A percentile compares a stretch with the other conserved stretches of the same genome.
Conservation (phyloP, 2,888 invertebrate species). For the Aleiodes testaceus region DNA sequence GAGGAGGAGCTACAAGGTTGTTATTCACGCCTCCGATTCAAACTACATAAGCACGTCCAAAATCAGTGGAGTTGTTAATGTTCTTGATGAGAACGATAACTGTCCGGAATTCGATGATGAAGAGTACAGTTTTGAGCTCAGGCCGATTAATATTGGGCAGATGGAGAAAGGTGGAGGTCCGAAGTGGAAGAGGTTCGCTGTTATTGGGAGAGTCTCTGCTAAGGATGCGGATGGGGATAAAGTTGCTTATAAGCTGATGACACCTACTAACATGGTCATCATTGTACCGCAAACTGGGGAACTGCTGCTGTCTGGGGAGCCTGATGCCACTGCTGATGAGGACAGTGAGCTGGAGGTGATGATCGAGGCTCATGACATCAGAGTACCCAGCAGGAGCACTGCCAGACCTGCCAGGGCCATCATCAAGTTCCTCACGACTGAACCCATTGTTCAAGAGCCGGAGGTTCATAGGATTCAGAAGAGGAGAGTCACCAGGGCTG, state of each 20-base stretch:
- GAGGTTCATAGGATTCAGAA: constrained; percentile 72
- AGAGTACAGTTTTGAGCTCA: constrained; percentile 84
- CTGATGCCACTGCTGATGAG: constrained; percentile 76
- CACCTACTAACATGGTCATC: constrained; percentile 87
- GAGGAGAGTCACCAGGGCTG: constrained; percentile 82
- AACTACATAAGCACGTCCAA: constrained; percentile 87
- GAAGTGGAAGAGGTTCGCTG: constrained; percentile 85
- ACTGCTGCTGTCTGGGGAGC: constrained; percentile 87
- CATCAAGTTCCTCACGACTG: constrained; percentile 78
- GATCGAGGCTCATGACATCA: constrained; percentile 88
- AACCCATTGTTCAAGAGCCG: constrained; percentile 72
- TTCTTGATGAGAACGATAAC: constrained; percentile 94
- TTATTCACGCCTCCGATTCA: constrained; percentile 86
- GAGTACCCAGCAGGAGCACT: constrained; percentile 83
- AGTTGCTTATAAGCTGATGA: constrained; percentile 88
- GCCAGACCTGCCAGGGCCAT: constrained; percentile 83
- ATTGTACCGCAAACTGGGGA: constrained; percentile 96
- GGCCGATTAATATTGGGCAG: constrained; percentile 66
- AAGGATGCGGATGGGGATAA: constrained; percentile 93
- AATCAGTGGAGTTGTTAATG: constrained; percentile 81
- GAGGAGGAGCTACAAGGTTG: constrained; percentile 81
- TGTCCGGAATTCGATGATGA: constrained; percentile 87
- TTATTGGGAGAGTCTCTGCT: constrained; percentile 89
- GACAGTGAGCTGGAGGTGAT: constrained; percentile 80
- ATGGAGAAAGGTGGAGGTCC: constrained; percentile 77